Conservation (phyloP, 1,140 invertebrate genomes). For the Adoxophyes honmai region DNA sequence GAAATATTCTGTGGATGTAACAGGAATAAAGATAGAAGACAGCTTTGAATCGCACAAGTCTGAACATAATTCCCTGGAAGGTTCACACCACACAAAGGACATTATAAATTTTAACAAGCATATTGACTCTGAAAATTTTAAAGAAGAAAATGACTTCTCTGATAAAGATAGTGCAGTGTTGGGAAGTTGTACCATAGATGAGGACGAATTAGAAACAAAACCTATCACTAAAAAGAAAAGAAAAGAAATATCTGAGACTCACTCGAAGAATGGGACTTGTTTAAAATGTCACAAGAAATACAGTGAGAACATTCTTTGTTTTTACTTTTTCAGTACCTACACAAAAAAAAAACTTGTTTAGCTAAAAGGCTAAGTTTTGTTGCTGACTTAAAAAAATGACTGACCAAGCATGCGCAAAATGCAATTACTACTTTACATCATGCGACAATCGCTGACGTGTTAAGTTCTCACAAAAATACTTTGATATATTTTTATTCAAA, state of each 20-base stretch:
- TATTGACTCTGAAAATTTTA: not conserved
- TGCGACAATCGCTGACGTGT: no score
- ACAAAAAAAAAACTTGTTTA: no score
- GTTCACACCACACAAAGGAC: not conserved
- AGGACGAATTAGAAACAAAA: not conserved
- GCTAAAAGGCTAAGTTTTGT: no score
- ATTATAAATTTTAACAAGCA: not conserved
- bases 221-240: not conserved
- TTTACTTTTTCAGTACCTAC: no score
- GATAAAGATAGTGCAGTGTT: not conserved
- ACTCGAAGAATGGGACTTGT: not conserved
- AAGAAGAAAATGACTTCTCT: not conserved
- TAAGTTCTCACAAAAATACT: no score
- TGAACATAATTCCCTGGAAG: not conserved
- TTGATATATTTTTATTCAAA: no score
- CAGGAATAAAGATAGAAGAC: not conserved
- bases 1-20: slow-evolving; percentile 1
- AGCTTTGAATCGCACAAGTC: not conserved
- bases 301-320: no score
- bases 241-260: not conserved
- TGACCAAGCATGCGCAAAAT: no score
- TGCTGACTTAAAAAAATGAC: no score
- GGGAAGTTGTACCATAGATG: not conserved
- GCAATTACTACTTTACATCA: no score
- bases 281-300: not conserved